Evolutionary conservation across 2,888 invertebrate species (phyloP).

Genomic region (Trisateles emortualis): DNA sequence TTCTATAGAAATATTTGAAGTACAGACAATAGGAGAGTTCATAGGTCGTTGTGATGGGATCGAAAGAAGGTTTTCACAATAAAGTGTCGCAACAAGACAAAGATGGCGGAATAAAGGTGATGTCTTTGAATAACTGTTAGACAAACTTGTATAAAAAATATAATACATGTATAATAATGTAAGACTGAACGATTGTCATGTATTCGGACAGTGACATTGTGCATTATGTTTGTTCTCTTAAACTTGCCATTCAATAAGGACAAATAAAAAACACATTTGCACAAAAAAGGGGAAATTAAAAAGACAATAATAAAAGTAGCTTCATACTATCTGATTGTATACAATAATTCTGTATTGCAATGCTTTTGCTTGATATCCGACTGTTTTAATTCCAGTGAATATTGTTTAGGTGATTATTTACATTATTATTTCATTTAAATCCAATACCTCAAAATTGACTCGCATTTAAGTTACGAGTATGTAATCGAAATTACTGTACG

Average conservation of each 20-base stretch:
- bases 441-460: too few species aligned
- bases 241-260: background rate
- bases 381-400: too few species aligned
- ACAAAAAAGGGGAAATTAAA: background rate
- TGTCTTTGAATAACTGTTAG: conserved; percentile 27
- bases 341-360: too few species aligned
- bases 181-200: conserved; percentile 26
- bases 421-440: too few species aligned
- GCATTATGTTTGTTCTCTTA: background rate
- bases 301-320: background rate
- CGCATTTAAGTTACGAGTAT: too few species aligned
- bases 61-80: conserved; percentile 33
- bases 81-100: conserved; percentile 66
- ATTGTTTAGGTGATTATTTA: too few species aligned
- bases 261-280: background rate
- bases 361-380: too few species aligned
- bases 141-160: conserved; percentile 30
- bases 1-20: conserved; percentile 43
- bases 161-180: conserved; percentile 24
- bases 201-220: conserved; percentile 8
- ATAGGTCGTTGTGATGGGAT: conserved; percentile 59
- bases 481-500: too few species aligned
- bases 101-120: conserved; percentile 42
- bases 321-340: background rate
- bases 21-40: conserved; percentile 57